Conservation (phyloP, 2,888 invertebrate species). For the Mythimna impura region DNA sequence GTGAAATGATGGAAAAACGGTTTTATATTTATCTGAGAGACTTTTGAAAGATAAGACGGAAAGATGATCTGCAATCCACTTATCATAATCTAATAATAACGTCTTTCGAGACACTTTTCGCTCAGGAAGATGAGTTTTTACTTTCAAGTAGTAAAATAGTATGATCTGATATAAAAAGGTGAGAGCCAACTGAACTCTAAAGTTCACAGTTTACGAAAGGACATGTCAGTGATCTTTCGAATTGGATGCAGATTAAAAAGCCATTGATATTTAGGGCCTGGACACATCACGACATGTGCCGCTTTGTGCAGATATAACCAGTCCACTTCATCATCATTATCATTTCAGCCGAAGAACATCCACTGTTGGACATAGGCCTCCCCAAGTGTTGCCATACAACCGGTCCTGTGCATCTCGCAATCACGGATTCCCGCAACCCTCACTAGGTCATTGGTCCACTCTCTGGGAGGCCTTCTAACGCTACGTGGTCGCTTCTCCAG, state of each 20-base stretch:
- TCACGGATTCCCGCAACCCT: no score
- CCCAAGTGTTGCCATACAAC: no score
- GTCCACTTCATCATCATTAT: no score
- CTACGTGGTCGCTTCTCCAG: no score
- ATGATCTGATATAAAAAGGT: conserved; percentile 31
- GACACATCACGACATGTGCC: no score
- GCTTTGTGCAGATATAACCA: not conserved
- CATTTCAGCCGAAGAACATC: no score
- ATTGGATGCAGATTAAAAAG: conserved; percentile 23
- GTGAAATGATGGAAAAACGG: not conserved
- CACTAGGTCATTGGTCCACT: no score
- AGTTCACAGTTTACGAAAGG: conserved; percentile 26
- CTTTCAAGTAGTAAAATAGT: conserved; percentile 3
- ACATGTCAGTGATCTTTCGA: conserved; percentile 20
- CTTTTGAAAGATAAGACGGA: not conserved
- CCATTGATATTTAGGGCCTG: conserved; percentile 9
- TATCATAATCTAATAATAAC: conserved; percentile 10
- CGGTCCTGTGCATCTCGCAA: no score
- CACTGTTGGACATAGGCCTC: no score
- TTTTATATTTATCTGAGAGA: not conserved
- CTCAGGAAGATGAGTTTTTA: conserved; percentile 10
- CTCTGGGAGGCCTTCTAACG: no score
- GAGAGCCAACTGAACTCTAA: conserved; percentile 27
- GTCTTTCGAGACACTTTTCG: conserved; percentile 1
- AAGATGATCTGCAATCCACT: conserved; percentile 2